Evolutionary conservation across 2,797 vertebrate genomes (phyloP), one percentile per base, ranked within the genome.

Genomic region (Tolypeutes matacus): DNA sequence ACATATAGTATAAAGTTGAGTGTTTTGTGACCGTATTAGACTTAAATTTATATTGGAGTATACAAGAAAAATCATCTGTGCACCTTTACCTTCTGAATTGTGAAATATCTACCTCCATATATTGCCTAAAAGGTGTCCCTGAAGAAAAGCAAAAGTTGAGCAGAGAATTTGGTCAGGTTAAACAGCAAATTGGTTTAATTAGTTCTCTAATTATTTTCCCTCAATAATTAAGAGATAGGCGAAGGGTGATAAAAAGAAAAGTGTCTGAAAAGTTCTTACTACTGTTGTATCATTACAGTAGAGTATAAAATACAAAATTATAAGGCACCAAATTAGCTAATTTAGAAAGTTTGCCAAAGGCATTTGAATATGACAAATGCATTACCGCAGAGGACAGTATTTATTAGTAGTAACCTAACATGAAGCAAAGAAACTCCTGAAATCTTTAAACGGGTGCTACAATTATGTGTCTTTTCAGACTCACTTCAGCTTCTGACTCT

Each of bases 131-230:
- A 73, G 18, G 62, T 72, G 20, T 75, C 23, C n/a, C 13, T 58
- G 64, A 89, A 77, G 10, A 70, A 81, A 92, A 86, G 15, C 31
- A 92, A 95, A 93, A 72, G 25, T 42, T 84, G n/a, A 78, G 27
- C 39, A 94, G 29, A 80, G n/a, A 90, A 62, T 82, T 69, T 86
- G 18, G 42, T 82, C 20, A 96, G 13, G 34, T 88, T 93, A 89
- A 70, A 72, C 34, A 95, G 12, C 31, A 86, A 84, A 65, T 86
- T 12, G 51, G 11, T 77, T 97, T 75, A 88, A 70, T 62, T 76
- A 62, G 20, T 25, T 36, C 51, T 88, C n/a, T 69, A 56, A 46
- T 84, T 91, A 4, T 60, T 93, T 91, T 86, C 21, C 58, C 20
- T 82, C 36, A 94, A 92, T 46, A 97, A 94, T 82, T 53, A 87